phyloP scores from a whole-genome alignment of 2,888 invertebrate species.

The Liopterus haemorrhoidalis region DNA sequence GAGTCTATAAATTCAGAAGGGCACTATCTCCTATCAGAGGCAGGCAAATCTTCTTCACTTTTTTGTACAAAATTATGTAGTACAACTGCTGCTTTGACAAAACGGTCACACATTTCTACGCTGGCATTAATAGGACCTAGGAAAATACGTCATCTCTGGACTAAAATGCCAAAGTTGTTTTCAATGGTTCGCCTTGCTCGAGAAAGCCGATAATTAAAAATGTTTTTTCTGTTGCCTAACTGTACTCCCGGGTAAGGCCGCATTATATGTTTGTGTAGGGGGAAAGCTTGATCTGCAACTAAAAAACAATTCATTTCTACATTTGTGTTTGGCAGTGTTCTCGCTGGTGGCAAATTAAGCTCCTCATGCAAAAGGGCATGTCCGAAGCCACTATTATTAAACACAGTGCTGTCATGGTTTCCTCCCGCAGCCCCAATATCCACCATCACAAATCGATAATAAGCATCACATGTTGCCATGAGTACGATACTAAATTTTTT shows the following conservation, averaged over 20 bases:
- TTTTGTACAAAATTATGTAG: constrained; percentile 1
- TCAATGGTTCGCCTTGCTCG: constrained; percentile 34
- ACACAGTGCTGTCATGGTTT: constrained; percentile 4
- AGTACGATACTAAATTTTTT: constrained; percentile 1
- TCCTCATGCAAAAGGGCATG: background rate
- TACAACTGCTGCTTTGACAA: background rate
- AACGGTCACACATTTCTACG: background rate
- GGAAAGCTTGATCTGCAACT: constrained; percentile 33
- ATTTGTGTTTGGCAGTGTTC: constrained; percentile 16
- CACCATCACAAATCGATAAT: background rate
- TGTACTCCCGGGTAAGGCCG: constrained; percentile 33
- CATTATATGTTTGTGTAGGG: constrained; percentile 28
- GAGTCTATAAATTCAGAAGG: background rate
- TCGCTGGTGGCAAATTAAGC: constrained; percentile 1
- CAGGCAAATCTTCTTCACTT: background rate
- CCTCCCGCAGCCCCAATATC: constrained; percentile 5
- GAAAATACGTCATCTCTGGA: constrained; percentile 2
- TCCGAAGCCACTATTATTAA: constrained; percentile 4
- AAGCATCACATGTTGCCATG: constrained; percentile 1
- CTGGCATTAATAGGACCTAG: background rate
- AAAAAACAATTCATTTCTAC: constrained; percentile 27
- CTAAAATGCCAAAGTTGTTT: constrained; percentile 24
- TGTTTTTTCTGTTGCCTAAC: constrained; percentile 30
- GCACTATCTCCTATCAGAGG: background rate
- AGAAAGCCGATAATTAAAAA: constrained; percentile 36